phyloP scores from a whole-genome alignment of 2,888 invertebrate species.

The Branchellion lobata region DNA sequence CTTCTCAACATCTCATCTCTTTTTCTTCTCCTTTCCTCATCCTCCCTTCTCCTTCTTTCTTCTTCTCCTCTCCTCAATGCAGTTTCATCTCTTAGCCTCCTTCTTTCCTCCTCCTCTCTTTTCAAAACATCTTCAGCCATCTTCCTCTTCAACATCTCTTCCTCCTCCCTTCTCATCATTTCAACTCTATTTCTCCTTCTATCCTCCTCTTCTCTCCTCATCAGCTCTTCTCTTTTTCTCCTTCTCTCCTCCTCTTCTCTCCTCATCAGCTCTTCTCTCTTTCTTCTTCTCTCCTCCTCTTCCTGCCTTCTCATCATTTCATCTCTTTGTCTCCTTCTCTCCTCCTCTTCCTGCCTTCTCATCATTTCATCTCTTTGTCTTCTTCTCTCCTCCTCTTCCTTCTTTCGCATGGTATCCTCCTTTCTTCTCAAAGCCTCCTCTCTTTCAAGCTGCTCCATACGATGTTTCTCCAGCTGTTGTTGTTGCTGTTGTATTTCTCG shows the following conservation, averaged over 20 bases:
- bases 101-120: not conserved
- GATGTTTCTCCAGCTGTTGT: not conserved
- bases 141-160: no score
- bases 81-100: not conserved
- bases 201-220: not conserved
- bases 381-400: not conserved
- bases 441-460: not conserved
- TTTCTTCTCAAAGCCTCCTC: not conserved
- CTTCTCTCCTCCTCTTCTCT: not conserved
- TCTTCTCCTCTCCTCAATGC: no score
- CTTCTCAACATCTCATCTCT: no score
- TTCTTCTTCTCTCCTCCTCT: no score
- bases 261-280: not conserved
- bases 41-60: no score
- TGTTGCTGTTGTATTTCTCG: not conserved
- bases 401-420: not conserved
- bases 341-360: not conserved
- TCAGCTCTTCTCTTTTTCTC: not conserved
- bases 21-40: no score
- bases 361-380: no score
- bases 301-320: no score
- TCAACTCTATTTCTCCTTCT: no score
- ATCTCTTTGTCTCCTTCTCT: no score
- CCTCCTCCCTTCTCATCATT: no score
- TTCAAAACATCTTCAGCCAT: no score